These are phyloP conservation scores for Trachelus iudaicus DNA, from an alignment of 2,888 invertebrate species.

Conservation along the genomic window DNA sequence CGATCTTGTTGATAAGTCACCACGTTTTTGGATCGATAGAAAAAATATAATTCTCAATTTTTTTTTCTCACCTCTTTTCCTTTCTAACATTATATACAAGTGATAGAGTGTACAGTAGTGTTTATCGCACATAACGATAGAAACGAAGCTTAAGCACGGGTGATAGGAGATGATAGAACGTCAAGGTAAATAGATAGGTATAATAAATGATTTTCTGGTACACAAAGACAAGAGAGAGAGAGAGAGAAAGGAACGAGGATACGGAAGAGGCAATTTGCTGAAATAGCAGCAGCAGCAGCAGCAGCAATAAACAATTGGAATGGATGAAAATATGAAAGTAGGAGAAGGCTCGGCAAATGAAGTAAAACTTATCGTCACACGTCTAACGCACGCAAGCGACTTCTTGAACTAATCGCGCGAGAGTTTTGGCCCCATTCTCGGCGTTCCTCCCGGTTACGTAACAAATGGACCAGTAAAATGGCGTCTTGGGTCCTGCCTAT, in stretches of 20 bases:
- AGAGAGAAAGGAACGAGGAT: not conserved
- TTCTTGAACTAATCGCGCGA: conserved; percentile 46
- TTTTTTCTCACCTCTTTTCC: conserved; percentile 44
- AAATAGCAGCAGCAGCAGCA: not conserved
- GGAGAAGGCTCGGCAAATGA: conserved; percentile 39
- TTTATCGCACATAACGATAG: conserved; percentile 49
- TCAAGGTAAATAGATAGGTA: not conserved
- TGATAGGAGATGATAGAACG: conserved; percentile 38
- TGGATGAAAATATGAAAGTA: not conserved
- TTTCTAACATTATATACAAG: conserved; percentile 61
- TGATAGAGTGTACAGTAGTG: conserved; percentile 55
- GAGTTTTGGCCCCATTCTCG: conserved; percentile 48
- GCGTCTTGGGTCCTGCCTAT: not conserved
- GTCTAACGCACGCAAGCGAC: conserved; percentile 49
- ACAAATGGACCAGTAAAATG: not conserved
- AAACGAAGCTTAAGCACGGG: conserved; percentile 58
- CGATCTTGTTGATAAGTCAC: conserved; percentile 58
- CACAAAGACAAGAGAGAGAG: not conserved
- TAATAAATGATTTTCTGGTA: conserved; percentile 4
- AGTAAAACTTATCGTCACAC: conserved; percentile 40
- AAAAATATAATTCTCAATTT: conserved; percentile 64
- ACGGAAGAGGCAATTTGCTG: not conserved
- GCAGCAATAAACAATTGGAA: not conserved
- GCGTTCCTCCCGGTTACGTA: not conserved
- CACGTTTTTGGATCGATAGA: conserved; percentile 61